Evolutionary conservation across 2,797 vertebrate genomes (phyloP).

Genomic region (Muscicapa striata): DNA sequence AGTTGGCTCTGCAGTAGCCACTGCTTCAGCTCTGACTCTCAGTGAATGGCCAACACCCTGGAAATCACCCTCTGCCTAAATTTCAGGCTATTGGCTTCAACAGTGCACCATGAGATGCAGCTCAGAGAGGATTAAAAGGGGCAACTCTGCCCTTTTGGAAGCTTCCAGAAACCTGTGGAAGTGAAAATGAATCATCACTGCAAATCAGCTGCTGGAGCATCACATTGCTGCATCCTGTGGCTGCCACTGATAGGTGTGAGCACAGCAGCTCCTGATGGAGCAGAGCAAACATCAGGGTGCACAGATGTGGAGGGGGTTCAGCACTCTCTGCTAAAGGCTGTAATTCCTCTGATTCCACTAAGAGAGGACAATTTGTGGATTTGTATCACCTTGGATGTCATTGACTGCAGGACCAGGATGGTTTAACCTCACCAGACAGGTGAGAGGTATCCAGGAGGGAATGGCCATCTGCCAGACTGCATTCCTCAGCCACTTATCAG

Average conservation of each 20-base stretch:
- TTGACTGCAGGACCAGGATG: accelerated
- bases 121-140: not conserved
- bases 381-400: not conserved
- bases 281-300: not conserved
- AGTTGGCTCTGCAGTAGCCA: not conserved
- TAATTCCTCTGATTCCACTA: not conserved
- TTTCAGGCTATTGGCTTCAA: not conserved
- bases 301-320: not conserved
- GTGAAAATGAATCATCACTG: not conserved
- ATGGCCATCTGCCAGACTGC: not conserved
- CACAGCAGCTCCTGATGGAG: accelerated
- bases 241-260: not conserved
- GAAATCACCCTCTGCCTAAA: not conserved
- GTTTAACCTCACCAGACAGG: not conserved
- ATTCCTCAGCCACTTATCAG: not conserved
- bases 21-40: not conserved
- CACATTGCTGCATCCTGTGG: accelerated
- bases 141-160: not conserved
- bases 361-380: not conserved
- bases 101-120: accelerated
- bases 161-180: not conserved
- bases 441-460: not conserved
- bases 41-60: not conserved
- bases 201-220: not conserved
- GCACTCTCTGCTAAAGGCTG: not conserved